These are phyloP conservation scores for Coenonympha glycerion DNA, from an alignment of 2,888 invertebrate genomes.

Conservation along the genomic window DNA sequence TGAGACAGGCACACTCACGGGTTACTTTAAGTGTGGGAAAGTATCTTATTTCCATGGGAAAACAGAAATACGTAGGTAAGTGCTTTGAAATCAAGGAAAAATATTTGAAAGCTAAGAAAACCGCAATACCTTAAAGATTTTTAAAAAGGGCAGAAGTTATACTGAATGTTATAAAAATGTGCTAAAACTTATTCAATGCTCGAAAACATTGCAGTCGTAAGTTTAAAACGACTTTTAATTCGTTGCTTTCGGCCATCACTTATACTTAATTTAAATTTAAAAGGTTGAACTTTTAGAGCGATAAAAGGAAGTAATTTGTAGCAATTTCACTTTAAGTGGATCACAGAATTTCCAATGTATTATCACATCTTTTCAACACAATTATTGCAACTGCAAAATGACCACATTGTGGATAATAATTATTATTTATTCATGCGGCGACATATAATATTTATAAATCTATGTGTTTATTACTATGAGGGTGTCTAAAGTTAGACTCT, in stretches of 20 bases:
- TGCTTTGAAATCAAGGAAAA: too few relatives aligned
- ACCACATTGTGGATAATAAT: too few relatives aligned
- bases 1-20: too few relatives aligned
- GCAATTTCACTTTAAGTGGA: neutral
- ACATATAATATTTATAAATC: too few relatives aligned
- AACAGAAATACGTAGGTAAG: too few relatives aligned
- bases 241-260: conserved; percentile 4
- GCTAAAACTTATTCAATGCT: conserved; percentile 10
- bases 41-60: neutral
- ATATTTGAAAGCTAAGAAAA: too few relatives aligned
- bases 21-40: neutral
- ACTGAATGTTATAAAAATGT: conserved; percentile 11
- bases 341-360: neutral
- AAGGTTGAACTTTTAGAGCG: conserved; percentile 3
- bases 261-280: conserved; percentile 6
- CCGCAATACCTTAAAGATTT: neutral
- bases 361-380: too few relatives aligned
- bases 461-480: too few relatives aligned
- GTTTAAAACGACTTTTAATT: neutral
- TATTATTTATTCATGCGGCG: too few relatives aligned
- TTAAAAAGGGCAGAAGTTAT: conserved; percentile 4
- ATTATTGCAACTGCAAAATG: too few relatives aligned
- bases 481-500: too few relatives aligned
- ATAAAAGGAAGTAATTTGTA: conserved; percentile 1
- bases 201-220: neutral